These are phyloP conservation scores for Drosophila tripunctata DNA, from an alignment of 2,888 invertebrate genomes.

Conservation along the genomic window DNA sequence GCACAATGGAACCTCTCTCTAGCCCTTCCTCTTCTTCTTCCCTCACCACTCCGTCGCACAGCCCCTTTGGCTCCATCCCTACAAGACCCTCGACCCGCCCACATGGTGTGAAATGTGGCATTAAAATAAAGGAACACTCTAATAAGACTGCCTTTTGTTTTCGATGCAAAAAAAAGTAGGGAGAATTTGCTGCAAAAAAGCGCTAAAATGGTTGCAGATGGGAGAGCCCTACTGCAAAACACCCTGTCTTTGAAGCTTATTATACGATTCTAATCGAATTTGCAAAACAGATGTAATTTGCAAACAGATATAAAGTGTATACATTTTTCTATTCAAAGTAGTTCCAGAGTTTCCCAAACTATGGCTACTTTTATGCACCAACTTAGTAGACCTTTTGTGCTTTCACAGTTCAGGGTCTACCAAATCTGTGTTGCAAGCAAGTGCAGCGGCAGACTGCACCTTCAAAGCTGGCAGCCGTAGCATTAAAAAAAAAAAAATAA, in stretches of 20 bases:
- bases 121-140: constrained; percentile 77
- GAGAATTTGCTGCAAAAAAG: not conserved
- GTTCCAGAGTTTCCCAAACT: too few relatives aligned
- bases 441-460: constrained; percentile 33
- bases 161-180: constrained; percentile 40
- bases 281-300: too few relatives aligned
- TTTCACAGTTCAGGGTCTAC: not conserved
- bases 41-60: not conserved
- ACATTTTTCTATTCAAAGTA: too few relatives aligned
- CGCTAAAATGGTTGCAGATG: not conserved
- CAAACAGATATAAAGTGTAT: too few relatives aligned
- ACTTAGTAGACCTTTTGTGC: not conserved
- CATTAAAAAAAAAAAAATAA: not conserved
- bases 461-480: constrained; percentile 12
- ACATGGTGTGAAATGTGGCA: constrained; percentile 72
- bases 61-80: too few relatives aligned
- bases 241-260: not conserved
- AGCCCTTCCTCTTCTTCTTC: too few relatives aligned
- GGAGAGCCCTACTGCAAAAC: not conserved
- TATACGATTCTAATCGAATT: too few relatives aligned
- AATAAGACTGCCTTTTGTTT: constrained; percentile 75
- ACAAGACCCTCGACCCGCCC: constrained; percentile 13
- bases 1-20: constrained; percentile 26
- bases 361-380: not conserved
- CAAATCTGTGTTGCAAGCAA: constrained; percentile 22